Conservation (phyloP, 2,888 invertebrate species). For the Cerastis leucographa region DNA sequence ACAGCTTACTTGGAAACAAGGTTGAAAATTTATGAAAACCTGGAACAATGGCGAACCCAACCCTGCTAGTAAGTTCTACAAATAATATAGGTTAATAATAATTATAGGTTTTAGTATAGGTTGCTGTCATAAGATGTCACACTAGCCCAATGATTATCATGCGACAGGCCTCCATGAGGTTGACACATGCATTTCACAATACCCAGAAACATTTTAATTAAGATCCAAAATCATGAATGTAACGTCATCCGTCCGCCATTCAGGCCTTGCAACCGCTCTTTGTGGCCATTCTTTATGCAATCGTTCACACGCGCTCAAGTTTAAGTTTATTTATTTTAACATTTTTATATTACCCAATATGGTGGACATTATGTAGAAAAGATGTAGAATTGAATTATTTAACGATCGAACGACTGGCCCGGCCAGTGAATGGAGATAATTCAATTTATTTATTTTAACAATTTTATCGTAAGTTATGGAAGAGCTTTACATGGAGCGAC, state of each 20-base stretch:
- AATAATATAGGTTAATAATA: too few relatives aligned
- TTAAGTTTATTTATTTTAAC: constrained; percentile 37
- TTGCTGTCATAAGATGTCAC: neutral
- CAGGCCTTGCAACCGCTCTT: constrained; percentile 20
- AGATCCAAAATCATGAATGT: constrained; percentile 32
- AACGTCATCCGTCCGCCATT: constrained; percentile 32
- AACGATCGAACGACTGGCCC: constrained; percentile 71
- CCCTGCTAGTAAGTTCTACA: neutral
- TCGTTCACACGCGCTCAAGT: constrained; percentile 45
- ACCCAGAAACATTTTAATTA: constrained; percentile 34
- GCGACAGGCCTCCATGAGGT: neutral
- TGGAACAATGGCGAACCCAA: neutral
- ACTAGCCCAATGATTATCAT: neutral
- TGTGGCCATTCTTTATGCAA: constrained; percentile 44
- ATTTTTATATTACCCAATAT: constrained; percentile 63
- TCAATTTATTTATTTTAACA: constrained; percentile 73
- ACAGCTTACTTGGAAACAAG: neutral
- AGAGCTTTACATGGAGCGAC: constrained; percentile 52
- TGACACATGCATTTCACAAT: neutral
- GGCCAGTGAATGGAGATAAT: constrained; percentile 68
- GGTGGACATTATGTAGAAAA: constrained; percentile 66
- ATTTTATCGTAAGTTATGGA: constrained; percentile 55
- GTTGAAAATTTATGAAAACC: constrained; percentile 4
- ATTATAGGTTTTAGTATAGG: too few relatives aligned
- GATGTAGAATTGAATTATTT: constrained; percentile 83